Conservation (phyloP, 2,113 vertebrate genomes). For the Delphinapterus leucas region DNA sequence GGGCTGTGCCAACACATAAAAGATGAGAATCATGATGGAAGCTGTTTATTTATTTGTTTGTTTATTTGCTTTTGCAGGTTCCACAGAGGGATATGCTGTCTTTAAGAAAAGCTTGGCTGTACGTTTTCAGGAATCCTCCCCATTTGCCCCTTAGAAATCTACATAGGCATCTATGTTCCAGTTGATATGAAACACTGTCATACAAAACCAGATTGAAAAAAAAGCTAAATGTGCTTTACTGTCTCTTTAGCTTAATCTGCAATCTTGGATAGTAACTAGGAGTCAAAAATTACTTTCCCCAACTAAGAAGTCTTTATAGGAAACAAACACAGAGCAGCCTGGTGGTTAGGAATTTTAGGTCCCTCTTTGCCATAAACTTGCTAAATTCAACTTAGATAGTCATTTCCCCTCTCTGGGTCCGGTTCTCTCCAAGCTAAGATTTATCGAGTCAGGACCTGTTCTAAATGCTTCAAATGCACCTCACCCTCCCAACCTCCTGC, state of each 20-base stretch:
- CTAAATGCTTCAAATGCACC: not conserved
- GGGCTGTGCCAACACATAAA: not conserved
- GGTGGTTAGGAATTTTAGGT: not conserved
- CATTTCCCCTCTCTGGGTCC: not conserved
- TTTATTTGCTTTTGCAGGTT: not conserved
- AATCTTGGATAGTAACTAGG: not conserved
- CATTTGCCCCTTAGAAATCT: not conserved
- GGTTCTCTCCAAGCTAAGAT: not conserved
- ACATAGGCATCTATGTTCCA: not conserved
- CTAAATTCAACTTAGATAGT: not conserved
- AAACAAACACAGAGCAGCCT: not conserved
- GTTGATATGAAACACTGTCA: not conserved
- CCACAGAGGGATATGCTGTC: not conserved
- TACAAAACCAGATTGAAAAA: not conserved
- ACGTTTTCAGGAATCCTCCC: not conserved
- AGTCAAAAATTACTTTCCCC: not conserved
- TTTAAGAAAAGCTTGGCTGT: not conserved
- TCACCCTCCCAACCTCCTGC: not conserved
- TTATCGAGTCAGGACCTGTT: not conserved
- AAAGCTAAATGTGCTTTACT: not conserved
- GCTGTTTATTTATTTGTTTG: not conserved
- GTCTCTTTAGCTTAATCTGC: not conserved
- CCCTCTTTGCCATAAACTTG: not conserved
- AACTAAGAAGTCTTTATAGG: not conserved
- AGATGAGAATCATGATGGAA: not conserved